Conservation (phyloP, 2,797 vertebrate genomes). For the Sardinella longiceps region DNA sequence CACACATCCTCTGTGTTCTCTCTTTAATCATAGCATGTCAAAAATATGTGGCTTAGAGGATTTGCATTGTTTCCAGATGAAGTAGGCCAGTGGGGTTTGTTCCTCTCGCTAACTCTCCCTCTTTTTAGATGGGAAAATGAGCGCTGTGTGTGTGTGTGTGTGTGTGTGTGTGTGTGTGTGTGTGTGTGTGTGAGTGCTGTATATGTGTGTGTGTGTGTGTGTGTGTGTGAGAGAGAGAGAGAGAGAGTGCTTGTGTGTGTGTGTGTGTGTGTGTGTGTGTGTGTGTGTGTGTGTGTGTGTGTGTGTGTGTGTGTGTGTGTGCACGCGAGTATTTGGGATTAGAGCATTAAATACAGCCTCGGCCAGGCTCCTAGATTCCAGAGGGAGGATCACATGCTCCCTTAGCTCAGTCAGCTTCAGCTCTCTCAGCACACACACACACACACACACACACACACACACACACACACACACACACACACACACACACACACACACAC, state of each 20-base stretch:
- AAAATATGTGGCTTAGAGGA: slow-evolving; percentile 66
- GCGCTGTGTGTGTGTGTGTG: slow-evolving; percentile 6
- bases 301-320: not conserved
- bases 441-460: not conserved
- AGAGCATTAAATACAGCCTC: slow-evolving; percentile 54
- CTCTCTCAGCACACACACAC: slow-evolving; percentile 51
- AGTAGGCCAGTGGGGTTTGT: slow-evolving; percentile 38
- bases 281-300: not conserved
- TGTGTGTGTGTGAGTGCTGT: too few relatives aligned
- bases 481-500: not conserved
- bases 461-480: too few relatives aligned
- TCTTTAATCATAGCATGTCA: slow-evolving; percentile 61
- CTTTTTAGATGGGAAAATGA: slow-evolving; percentile 43
- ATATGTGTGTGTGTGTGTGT: not conserved
- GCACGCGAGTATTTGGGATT: slow-evolving; percentile 39
- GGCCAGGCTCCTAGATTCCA: slow-evolving; percentile 51
- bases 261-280: not conserved
- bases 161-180: slow-evolving; percentile 12
- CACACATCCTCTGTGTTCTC: not conserved
- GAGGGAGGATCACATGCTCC: slow-evolving; percentile 51
- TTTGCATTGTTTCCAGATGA: slow-evolving; percentile 66
- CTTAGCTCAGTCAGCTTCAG: slow-evolving; percentile 58
- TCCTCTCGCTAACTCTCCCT: slow-evolving; percentile 30
- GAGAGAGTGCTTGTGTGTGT: too few relatives aligned
- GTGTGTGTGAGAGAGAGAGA: slow-evolving; percentile 22